phyloP scores from a whole-genome alignment of 1,140 invertebrate species.

The Hermatobates lingyangjiaoensis region DNA sequence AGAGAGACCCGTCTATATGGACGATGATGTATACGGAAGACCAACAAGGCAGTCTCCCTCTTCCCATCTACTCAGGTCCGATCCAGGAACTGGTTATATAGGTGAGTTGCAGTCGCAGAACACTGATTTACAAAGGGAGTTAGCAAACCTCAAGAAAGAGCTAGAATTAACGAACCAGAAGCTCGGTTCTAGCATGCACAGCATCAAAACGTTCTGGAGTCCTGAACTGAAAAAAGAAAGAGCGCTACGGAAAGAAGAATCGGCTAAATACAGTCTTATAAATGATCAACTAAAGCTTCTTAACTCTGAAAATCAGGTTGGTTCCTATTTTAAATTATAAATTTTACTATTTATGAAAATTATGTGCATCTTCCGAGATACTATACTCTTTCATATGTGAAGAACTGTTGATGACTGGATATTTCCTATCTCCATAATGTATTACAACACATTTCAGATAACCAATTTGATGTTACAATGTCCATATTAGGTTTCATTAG shows the following conservation, averaged over 20 bases:
- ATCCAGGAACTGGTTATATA: conserved; percentile 40
- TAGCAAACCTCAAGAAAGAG: conserved; percentile 90
- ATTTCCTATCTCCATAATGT: no score
- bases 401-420: no score
- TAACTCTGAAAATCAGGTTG: conserved; percentile 93
- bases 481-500: no score
- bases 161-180: conserved; percentile 95
- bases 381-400: no score
- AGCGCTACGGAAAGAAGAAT: conserved; percentile 90
- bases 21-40: conserved; percentile 51
- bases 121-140: conserved; percentile 84
- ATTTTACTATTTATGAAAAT: no score
- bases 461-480: no score
- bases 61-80: conserved; percentile 26
- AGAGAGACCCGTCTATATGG: conserved; percentile 43
- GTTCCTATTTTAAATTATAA: conserved; percentile 19
- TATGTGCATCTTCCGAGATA: no score
- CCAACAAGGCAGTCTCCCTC: conserved; percentile 58
- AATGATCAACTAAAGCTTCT: conserved; percentile 92
- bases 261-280: conserved; percentile 87
- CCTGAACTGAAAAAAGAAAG: conserved; percentile 97
- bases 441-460: no score
- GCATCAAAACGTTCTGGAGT: conserved; percentile 99
- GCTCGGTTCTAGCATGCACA: conserved; percentile 95
- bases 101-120: conserved; percentile 89